phyloP scores from a whole-genome alignment of 2,888 invertebrate genomes.

The Suillia variegata region DNA sequence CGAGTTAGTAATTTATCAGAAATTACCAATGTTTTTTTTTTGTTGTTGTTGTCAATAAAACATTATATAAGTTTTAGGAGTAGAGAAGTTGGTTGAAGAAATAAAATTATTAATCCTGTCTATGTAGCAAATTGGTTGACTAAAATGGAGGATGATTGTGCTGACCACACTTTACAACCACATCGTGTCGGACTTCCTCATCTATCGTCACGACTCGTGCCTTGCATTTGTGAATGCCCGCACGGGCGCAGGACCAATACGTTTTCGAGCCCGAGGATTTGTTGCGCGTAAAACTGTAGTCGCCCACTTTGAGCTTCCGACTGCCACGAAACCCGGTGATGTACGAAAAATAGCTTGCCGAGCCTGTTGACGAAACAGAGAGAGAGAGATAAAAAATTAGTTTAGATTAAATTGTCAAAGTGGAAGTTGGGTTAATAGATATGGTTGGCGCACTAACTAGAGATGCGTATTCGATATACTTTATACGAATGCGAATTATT shows the following conservation, averaged over 20 bases:
- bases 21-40: too few relatives aligned
- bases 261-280: conserved; percentile 58
- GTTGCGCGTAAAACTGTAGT: conserved; percentile 60
- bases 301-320: conserved; percentile 60
- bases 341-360: conserved; percentile 52
- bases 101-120: not conserved
- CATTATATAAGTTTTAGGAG: too few relatives aligned
- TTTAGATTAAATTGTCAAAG: conserved; percentile 33
- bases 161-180: conserved; percentile 58
- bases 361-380: conserved; percentile 35
- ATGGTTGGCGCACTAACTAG: too few relatives aligned
- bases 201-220: conserved; percentile 60
- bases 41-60: too few relatives aligned
- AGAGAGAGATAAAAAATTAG: conserved; percentile 1
- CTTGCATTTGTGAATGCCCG: conserved; percentile 61
- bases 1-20: too few relatives aligned
- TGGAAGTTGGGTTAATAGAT: too few relatives aligned
- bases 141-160: conserved; percentile 62
- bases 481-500: too few relatives aligned
- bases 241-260: conserved; percentile 62
- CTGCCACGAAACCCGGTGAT: conserved; percentile 61
- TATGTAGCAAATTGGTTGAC: conserved; percentile 9
- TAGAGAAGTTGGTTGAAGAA: too few relatives aligned
- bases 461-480: too few relatives aligned
- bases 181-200: conserved; percentile 54